These are phyloP conservation scores for Astropecten irregularis DNA, from an alignment of 53 echinoderm and acorn worm species.

Conservation along the genomic window DNA sequence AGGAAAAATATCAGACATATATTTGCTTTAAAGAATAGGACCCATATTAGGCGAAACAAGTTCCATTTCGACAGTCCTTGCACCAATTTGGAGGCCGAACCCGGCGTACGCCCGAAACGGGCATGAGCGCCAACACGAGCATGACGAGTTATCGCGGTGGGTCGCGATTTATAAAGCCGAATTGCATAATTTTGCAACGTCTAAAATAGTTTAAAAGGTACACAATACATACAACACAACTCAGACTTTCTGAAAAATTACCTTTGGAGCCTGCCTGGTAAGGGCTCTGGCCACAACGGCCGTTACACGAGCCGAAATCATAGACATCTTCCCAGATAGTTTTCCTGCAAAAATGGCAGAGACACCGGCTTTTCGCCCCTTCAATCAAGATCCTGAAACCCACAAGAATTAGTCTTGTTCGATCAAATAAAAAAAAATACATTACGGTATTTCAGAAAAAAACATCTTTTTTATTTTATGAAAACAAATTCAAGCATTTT, in stretches of 20 bases:
- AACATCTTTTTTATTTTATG: background rate
- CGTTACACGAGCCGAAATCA: conserved; percentile 91
- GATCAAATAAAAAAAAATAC: background rate
- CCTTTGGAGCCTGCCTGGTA: conserved; percentile 90
- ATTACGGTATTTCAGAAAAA: background rate
- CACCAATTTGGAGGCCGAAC: too few relatives aligned
- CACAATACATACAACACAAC: background rate
- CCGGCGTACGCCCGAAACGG: too few relatives aligned
- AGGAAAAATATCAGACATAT: too few relatives aligned
- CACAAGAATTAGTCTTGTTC: conserved; percentile 30
- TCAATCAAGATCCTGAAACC: conserved; percentile 67
- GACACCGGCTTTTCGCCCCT: conserved; percentile 40
- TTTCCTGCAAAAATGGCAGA: conserved; percentile 54
- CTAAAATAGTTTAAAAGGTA: background rate
- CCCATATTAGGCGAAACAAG: too few relatives aligned
- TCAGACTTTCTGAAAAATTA: conserved; percentile 21
- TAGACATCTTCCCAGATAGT: conserved; percentile 65
- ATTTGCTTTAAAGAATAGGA: too few relatives aligned
- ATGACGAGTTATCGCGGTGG: too few relatives aligned
- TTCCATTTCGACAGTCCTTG: too few relatives aligned
- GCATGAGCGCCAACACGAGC: too few relatives aligned
- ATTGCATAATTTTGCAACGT: background rate
- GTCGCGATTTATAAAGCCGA: background rate
- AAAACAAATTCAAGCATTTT: background rate
- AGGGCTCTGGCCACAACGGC: conserved; percentile 91